Evolutionary conservation across 1,140 invertebrate genomes (phyloP).

Genomic region (Antheraea pernyi): DNA sequence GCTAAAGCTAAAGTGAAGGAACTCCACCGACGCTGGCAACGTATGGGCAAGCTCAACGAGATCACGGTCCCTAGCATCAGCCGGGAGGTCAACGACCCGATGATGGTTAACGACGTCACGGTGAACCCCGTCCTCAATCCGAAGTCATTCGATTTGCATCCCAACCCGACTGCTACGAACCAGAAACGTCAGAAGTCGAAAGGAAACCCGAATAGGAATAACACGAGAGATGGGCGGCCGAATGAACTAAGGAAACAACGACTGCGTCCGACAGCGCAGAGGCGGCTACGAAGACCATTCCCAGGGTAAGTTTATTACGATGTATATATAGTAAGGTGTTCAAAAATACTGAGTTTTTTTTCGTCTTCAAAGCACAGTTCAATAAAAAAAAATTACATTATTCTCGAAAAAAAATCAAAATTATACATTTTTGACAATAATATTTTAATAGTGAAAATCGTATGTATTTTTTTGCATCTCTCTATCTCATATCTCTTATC

Average conservation of each 20-base stretch:
- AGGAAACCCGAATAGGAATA: conserved; percentile 30
- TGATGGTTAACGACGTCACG: conserved; percentile 58
- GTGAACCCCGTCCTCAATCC: conserved; percentile 52
- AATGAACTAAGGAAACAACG: conserved; percentile 49
- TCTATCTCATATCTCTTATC: no score
- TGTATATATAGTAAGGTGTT: neutral
- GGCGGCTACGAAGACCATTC: conserved; percentile 61
- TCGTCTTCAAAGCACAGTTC: no score
- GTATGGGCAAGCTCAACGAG: conserved; percentile 75
- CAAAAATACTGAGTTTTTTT: no score
- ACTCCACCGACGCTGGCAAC: conserved; percentile 57
- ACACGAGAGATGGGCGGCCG: conserved; percentile 37
- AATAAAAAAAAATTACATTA: no score
- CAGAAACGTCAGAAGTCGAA: conserved; percentile 29
- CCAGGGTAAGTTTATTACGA: conserved; percentile 47
- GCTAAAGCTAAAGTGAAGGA: conserved; percentile 64
- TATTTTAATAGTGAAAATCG: no score
- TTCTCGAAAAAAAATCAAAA: no score
- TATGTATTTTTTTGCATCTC: no score
- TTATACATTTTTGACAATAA: no score
- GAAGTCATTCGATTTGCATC: conserved; percentile 60
- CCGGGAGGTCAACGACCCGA: conserved; percentile 57
- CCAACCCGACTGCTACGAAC: conserved; percentile 33
- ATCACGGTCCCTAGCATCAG: conserved; percentile 66
- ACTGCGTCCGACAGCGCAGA: conserved; percentile 39